Conservation (phyloP, 2,113 vertebrate genomes). For the Psilopsiagon aurifrons region DNA sequence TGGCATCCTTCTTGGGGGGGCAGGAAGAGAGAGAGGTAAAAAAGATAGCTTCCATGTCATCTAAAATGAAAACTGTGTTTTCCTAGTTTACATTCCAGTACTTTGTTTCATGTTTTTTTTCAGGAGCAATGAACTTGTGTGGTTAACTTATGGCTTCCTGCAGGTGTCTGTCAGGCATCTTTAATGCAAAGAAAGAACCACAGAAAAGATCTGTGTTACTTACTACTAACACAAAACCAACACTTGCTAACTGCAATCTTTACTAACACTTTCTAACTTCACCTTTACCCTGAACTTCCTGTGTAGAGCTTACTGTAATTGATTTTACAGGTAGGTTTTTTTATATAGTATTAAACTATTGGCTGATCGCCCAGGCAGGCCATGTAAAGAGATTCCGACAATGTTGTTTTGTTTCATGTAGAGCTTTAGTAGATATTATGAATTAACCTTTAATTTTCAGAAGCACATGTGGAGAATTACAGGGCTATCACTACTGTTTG, state of each 20-base stretch:
- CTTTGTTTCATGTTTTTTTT: background rate
- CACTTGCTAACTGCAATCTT: background rate
- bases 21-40: background rate
- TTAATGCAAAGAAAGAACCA: background rate
- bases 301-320: background rate
- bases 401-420: background rate
- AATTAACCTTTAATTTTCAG: conserved; percentile 10
- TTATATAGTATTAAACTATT: background rate
- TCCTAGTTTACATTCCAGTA: background rate
- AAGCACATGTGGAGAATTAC: background rate
- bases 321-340: conserved; percentile 51
- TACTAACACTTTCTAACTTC: background rate
- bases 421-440: conserved; percentile 3
- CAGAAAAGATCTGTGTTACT: background rate
- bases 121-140: background rate
- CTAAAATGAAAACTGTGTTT: background rate
- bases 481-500: background rate
- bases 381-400: background rate
- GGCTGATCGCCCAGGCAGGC: background rate
- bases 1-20: background rate
- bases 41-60: background rate
- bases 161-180: background rate
- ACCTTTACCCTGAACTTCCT: background rate
- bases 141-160: background rate
- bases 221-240: background rate